Conservation (phyloP, 2,113 vertebrate genomes). For the Bufo bufo region DNA sequence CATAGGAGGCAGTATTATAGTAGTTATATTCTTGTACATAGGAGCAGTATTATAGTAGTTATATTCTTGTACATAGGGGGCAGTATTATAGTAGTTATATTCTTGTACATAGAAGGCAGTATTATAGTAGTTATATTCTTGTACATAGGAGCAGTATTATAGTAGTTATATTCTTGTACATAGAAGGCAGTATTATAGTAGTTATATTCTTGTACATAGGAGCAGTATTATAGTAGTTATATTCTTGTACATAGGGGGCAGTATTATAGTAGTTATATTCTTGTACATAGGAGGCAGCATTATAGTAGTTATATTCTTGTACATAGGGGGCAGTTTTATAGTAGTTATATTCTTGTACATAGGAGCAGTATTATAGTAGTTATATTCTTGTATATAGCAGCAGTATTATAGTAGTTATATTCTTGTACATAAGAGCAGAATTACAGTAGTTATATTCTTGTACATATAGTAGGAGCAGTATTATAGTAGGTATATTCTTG, state of each 20-base stretch:
- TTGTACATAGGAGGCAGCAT: neutral
- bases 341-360: constrained; percentile 28
- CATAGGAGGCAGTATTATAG: neutral
- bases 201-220: neutral
- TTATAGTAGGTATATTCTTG: too few species aligned
- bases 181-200: neutral
- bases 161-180: neutral
- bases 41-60: neutral
- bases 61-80: neutral
- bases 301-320: constrained; percentile 16
- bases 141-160: neutral
- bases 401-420: constrained; percentile 23
- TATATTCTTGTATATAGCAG: neutral
- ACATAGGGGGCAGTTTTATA: constrained; percentile 10
- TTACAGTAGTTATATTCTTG: constrained; percentile 9
- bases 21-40: constrained; percentile 1
- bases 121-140: too few species aligned
- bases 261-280: constrained; percentile 5
- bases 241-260: neutral
- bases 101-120: too few species aligned
- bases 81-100: neutral
- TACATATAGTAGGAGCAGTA: neutral
- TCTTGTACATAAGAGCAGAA: neutral
- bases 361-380: neutral
- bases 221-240: neutral